These are phyloP conservation scores for Acleris cristana DNA, from an alignment of 2,888 invertebrate species.

Conservation along the genomic window DNA sequence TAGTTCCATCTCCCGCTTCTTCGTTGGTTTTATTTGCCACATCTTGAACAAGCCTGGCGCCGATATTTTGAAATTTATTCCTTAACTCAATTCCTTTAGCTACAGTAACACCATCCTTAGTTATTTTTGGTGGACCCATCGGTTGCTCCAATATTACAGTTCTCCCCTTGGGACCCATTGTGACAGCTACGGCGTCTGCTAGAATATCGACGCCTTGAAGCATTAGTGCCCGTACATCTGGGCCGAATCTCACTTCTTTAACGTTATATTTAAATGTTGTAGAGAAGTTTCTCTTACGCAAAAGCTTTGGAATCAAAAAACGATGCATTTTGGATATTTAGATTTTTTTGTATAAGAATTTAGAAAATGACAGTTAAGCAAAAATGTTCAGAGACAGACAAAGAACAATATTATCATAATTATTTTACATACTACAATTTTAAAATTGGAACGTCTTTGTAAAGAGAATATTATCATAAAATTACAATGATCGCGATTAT, in stretches of 20 bases:
- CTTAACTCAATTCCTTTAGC: constrained; percentile 98
- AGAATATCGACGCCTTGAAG: constrained; percentile 98
- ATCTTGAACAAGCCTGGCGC: constrained; percentile 98
- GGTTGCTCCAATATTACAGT: constrained; percentile 99
- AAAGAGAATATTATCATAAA: no score
- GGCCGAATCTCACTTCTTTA: constrained; percentile 98
- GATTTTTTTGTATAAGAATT: constrained; percentile 13
- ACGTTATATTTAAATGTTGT: constrained; percentile 81
- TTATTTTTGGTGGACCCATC: constrained; percentile 99
- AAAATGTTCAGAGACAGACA: background rate
- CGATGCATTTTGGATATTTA: constrained; percentile 53
- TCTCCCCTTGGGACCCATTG: constrained; percentile 99
- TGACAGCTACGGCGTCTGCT: constrained; percentile 99
- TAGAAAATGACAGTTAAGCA: background rate
- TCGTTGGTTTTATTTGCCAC: constrained; percentile 99
- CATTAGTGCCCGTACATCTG: constrained; percentile 97
- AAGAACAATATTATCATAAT: no score
- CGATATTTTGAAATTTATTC: constrained; percentile 99
- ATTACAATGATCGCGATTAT: no score
- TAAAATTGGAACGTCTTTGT: constrained; percentile 2
- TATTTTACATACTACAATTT: constrained; percentile 19
- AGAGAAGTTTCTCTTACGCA: constrained; percentile 41
- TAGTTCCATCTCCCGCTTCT: constrained; percentile 99
- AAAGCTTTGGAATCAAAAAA: constrained; percentile 41
- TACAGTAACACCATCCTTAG: constrained; percentile 99